Evolutionary conservation across 2,888 invertebrate species (phyloP).

Genomic region (Linnaemya vulpina): DNA sequence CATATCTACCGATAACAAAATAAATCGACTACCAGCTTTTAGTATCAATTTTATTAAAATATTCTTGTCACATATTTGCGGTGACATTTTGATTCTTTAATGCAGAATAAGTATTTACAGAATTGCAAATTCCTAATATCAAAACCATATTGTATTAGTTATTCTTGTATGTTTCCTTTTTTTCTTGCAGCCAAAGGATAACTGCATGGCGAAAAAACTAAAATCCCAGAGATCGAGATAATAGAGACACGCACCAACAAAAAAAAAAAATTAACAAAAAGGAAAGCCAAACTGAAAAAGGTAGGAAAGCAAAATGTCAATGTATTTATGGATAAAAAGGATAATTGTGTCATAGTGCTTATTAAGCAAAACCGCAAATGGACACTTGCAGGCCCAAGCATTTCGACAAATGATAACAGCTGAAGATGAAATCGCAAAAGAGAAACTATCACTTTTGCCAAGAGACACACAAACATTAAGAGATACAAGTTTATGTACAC

Average conservation of each 20-base stretch:
- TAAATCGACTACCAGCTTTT: background rate
- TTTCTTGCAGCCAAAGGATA: constrained; percentile 36
- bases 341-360: constrained; percentile 79
- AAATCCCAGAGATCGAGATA: background rate
- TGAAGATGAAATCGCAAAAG: background rate
- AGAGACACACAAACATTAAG: background rate
- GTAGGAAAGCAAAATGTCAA: constrained; percentile 36
- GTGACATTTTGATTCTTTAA: constrained; percentile 37
- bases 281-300: constrained; percentile 38
- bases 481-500: too few relatives aligned
- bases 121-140: constrained; percentile 8
- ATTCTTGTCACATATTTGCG: constrained; percentile 28
- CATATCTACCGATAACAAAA: too few relatives aligned
- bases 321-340: constrained; percentile 24
- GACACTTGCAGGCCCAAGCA: constrained; percentile 47
- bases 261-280: too few relatives aligned
- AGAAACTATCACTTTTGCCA: constrained; percentile 18
- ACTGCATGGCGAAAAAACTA: background rate
- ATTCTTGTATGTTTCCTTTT: too few relatives aligned
- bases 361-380: constrained; percentile 75
- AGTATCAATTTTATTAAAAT: background rate
- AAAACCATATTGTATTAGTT: constrained; percentile 30
- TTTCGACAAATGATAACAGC: constrained; percentile 13
- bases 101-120: background rate
- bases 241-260: background rate